A percentile compares a stretch with the other conserved stretches of the same genome.
These are phyloP conservation scores for Intellagama lesueurii DNA, from an alignment of 2,797 vertebrate genomes.

Conservation along the genomic window DNA sequence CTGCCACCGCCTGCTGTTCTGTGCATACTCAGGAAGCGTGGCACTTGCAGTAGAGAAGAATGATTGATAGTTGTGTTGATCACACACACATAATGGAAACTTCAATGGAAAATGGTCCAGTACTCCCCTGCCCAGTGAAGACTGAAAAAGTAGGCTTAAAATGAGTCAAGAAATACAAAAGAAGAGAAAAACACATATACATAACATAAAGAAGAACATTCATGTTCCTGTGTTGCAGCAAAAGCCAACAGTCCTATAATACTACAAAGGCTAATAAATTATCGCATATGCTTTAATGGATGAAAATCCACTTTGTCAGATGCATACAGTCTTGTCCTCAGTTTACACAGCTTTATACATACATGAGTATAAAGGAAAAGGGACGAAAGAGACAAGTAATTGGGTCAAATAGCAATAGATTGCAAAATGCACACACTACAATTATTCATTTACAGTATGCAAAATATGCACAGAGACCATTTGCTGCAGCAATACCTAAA, in stretches of 20 bases:
- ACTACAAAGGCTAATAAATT: neutral
- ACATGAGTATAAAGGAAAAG: neutral
- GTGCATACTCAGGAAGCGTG: neutral
- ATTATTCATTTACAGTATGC: neutral
- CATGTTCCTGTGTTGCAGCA: neutral
- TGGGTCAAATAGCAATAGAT: neutral
- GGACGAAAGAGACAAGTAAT: neutral
- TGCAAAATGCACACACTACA: neutral
- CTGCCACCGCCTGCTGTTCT: constrained; percentile 10
- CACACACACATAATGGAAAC: constrained; percentile 7
- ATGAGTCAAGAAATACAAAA: neutral
- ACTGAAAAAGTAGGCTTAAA: neutral
- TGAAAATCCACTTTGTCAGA: neutral
- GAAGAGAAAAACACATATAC: neutral
- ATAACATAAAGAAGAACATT: neutral
- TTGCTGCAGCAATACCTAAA: neutral
- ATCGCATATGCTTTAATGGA: neutral
- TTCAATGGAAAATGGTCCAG: constrained; percentile 1
- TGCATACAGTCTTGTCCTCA: neutral
- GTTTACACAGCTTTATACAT: neutral
- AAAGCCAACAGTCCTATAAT: neutral
- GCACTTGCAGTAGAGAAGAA: constrained; percentile 37
- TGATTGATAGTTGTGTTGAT: neutral
- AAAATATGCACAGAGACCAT: neutral
- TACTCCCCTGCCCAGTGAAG: neutral